These are phyloP conservation scores for Phoxinus dragarum DNA, from an alignment of 2,797 vertebrate genomes.

Conservation along the genomic window DNA sequence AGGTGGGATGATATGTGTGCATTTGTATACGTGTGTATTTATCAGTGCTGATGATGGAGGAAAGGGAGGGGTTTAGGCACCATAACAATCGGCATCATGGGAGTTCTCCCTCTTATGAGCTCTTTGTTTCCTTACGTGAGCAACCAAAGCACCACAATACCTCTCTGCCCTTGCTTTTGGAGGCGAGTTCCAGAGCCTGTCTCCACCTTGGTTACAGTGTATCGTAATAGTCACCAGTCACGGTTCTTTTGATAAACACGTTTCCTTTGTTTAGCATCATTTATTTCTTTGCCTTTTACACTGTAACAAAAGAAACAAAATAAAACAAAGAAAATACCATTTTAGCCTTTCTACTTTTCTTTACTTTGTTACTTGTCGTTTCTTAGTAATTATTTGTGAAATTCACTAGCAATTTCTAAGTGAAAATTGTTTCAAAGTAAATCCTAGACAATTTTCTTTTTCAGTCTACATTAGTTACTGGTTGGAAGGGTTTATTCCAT, in stretches of 20 bases:
- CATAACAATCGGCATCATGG: constrained; percentile 59
- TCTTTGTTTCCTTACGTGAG: constrained; percentile 50
- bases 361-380: not conserved
- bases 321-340: not conserved
- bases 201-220: not conserved
- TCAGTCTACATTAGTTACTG: not conserved
- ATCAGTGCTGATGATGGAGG: constrained; percentile 24
- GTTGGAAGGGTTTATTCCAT: not conserved
- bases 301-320: not conserved
- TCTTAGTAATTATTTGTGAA: not conserved
- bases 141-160: constrained; percentile 25
- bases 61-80: constrained; percentile 50
- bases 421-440: not conserved
- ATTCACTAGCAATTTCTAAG: not conserved
- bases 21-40: constrained; percentile 42
- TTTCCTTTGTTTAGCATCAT: constrained; percentile 3
- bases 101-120: constrained; percentile 42
- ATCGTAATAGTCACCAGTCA: not conserved
- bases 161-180: constrained; percentile 31
- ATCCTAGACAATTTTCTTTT: not conserved
- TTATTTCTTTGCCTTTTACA: not conserved
- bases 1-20: constrained; percentile 37
- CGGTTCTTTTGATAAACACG: not conserved
- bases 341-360: not conserved
- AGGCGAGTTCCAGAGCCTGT: constrained; percentile 6